phyloP scores from a whole-genome alignment of 2,113 vertebrate genomes.

The Zosterops borbonicus region DNA sequence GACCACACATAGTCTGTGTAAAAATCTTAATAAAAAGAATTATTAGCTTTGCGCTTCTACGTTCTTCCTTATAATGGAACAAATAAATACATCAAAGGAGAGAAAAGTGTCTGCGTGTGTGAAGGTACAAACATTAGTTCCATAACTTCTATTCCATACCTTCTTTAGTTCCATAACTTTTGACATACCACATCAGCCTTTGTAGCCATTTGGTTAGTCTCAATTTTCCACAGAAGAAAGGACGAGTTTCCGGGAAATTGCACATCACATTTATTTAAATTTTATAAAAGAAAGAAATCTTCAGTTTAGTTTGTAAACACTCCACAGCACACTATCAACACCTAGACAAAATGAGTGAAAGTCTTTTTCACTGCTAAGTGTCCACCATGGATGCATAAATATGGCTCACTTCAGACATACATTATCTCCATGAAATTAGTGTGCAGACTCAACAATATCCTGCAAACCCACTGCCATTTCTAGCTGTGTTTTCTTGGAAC shows the following conservation, averaged over 20 bases:
- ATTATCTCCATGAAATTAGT: background rate
- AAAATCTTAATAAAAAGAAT: background rate
- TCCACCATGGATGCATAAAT: background rate
- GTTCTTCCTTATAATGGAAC: background rate
- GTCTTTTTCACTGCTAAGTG: background rate
- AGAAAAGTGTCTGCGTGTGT: fast-evolving
- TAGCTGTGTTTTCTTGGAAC: background rate
- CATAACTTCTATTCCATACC: background rate
- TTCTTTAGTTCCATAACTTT: background rate
- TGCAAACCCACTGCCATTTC: background rate
- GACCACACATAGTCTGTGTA: background rate
- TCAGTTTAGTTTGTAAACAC: background rate
- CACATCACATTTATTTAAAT: background rate
- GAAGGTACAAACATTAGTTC: background rate
- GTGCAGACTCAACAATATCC: background rate
- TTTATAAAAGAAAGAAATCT: background rate
- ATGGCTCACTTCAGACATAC: background rate
- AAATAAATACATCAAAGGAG: background rate
- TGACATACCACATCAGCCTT: background rate
- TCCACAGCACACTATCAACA: background rate
- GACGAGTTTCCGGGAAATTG: fast-evolving
- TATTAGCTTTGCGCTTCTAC: background rate
- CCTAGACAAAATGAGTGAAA: background rate
- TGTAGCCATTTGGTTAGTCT: background rate
- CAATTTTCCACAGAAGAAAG: background rate